Evolutionary conservation across 2,888 invertebrate genomes (phyloP).

Genomic region (Xestobium rufovillosum): DNA sequence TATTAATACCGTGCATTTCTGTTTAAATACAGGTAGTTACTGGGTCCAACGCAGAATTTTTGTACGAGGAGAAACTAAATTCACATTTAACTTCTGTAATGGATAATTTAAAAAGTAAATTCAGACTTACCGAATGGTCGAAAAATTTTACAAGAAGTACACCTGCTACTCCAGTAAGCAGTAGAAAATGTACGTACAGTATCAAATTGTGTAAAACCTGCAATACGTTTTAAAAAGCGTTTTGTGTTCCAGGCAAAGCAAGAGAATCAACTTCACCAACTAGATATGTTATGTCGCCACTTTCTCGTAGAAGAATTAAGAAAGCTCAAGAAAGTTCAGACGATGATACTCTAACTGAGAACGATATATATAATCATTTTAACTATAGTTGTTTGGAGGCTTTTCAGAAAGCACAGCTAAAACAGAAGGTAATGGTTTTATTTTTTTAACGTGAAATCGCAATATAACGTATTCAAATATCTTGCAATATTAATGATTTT

Average conservation of each 20-base stretch:
- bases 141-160: constrained; percentile 63
- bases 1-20: too few species aligned
- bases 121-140: not conserved
- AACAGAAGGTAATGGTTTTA: constrained; percentile 84
- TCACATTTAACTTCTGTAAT: too few species aligned
- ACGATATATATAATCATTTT: constrained; percentile 56
- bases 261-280: constrained; percentile 77
- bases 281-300: constrained; percentile 69
- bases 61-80: too few species aligned
- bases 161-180: constrained; percentile 66
- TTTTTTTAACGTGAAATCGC: too few species aligned
- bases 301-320: constrained; percentile 65
- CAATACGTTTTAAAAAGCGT: too few species aligned
- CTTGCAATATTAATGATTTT: too few species aligned
- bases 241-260: constrained; percentile 51
- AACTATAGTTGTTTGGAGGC: constrained; percentile 82
- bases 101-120: too few species aligned
- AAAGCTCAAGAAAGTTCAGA: constrained; percentile 71
- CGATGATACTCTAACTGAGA: constrained; percentile 60
- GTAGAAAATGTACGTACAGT: constrained; percentile 55
- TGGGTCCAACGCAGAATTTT: too few species aligned
- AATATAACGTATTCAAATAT: too few species aligned
- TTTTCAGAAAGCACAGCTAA: constrained; percentile 84
- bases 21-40: too few species aligned
- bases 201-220: too few species aligned